Evolutionary conservation across 1,140 invertebrate genomes (phyloP).

Genomic region (Drosophila pandora): DNA sequence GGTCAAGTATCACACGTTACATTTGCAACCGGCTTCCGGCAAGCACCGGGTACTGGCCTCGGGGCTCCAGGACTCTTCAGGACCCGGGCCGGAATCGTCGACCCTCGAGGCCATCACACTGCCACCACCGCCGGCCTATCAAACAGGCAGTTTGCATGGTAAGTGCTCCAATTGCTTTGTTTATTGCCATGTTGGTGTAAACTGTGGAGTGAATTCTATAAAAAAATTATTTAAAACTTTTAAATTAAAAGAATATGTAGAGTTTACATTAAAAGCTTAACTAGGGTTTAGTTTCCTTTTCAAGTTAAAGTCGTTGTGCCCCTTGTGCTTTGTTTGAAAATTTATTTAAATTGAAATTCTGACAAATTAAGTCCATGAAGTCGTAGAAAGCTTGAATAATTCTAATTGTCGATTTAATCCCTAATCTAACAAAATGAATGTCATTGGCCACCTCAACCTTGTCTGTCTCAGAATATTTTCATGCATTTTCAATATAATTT

Average conservation of each 20-base stretch:
- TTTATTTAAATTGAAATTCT: not conserved
- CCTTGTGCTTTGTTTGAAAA: not conserved
- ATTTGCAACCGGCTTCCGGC: constrained; percentile 71
- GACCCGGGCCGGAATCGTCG: constrained; percentile 29
- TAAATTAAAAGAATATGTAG: not conserved
- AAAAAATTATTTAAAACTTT: not conserved
- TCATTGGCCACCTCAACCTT: not conserved
- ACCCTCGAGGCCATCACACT: constrained; percentile 62
- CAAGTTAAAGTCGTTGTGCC: too few species aligned
- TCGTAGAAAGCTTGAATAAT: not conserved
- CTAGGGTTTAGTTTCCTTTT: not conserved
- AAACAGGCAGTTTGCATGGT: constrained; percentile 80
- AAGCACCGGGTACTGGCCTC: constrained; percentile 59
- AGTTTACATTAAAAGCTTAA: not conserved
- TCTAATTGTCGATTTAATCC: not conserved
- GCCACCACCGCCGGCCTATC: constrained; percentile 79
- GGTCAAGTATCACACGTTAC: constrained; percentile 82
- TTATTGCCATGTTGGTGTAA: constrained; percentile 1
- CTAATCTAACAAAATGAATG: not conserved
- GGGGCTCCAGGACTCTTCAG: constrained; percentile 15
- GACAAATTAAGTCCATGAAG: not conserved
- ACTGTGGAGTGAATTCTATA: not conserved
- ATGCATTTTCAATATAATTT: constrained; percentile 2
- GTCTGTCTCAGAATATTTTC: not conserved
- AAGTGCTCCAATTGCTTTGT: constrained; percentile 40